Conservation (phyloP, 2,113 vertebrate genomes). For the Chauna torquata region DNA sequence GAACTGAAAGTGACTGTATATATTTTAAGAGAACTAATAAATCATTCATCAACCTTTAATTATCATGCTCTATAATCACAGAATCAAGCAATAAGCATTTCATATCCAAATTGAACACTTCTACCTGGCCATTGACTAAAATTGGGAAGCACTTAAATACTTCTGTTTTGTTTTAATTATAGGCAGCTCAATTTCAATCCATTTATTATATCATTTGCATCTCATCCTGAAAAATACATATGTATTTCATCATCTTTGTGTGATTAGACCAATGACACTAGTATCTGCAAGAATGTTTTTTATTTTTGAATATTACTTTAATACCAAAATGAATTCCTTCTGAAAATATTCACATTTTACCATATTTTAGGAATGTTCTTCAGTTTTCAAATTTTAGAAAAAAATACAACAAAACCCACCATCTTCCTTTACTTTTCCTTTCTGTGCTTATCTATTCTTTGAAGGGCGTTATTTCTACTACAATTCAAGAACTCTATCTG, state of each 20-base stretch:
- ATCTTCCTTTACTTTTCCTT: neutral
- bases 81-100: constrained; percentile 57
- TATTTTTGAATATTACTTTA: neutral
- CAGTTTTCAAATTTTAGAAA: neutral
- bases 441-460: neutral
- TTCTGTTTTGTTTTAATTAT: constrained; percentile 58
- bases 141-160: constrained; percentile 49
- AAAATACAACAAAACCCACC: neutral
- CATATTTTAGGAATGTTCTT: neutral
- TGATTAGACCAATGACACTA: constrained; percentile 1
- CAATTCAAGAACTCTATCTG: neutral
- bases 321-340: neutral
- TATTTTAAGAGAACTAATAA: constrained; percentile 59
- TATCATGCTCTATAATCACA: constrained; percentile 49
- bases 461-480: neutral
- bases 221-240: constrained; percentile 41
- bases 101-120: constrained; percentile 45
- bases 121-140: constrained; percentile 64
- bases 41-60: constrained; percentile 67
- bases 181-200: constrained; percentile 8
- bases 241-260: constrained; percentile 13
- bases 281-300: neutral
- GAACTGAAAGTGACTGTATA: neutral
- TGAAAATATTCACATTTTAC: neutral
- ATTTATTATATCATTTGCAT: constrained; percentile 52